phyloP scores from a whole-genome alignment of 2,888 invertebrate species.

The Trachelus troglodyta region DNA sequence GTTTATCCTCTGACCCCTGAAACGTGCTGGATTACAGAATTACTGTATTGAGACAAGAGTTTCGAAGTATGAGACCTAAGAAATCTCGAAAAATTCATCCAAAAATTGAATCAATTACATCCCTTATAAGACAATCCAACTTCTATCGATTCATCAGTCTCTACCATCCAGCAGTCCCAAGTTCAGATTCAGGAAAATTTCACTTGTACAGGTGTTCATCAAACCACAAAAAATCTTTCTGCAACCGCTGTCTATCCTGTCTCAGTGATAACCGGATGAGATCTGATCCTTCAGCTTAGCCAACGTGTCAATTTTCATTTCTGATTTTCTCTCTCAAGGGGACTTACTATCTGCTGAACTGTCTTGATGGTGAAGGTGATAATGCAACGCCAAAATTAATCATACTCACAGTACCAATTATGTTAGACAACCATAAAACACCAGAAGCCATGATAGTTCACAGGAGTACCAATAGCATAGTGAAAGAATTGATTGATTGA shows the following conservation, averaged over 20 bases:
- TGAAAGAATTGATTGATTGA: not conserved
- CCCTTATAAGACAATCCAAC: not conserved
- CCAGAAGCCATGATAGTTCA: not conserved
- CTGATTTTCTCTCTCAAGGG: not conserved
- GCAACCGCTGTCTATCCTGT: not conserved
- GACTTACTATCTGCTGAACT: not conserved
- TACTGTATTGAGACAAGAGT: not conserved
- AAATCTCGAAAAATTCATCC: not conserved
- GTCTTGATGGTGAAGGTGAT: not conserved
- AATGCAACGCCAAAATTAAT: not conserved
- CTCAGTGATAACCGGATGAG: not conserved
- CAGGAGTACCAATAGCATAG: not conserved
- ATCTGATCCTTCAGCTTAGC: not conserved
- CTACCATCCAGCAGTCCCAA: not conserved
- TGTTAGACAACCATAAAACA: not conserved
- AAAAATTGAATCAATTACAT: not conserved
- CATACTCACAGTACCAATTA: not conserved
- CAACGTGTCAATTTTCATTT: not conserved
- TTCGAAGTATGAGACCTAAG: not conserved
- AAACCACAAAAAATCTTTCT: not conserved
- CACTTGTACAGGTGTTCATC: not conserved
- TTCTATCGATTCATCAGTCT: not conserved
- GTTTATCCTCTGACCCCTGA: not conserved
- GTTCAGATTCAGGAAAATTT: not conserved
- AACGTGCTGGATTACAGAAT: not conserved